Conservation (phyloP, 2,888 invertebrate genomes). For the Eupithecia exiguata region DNA sequence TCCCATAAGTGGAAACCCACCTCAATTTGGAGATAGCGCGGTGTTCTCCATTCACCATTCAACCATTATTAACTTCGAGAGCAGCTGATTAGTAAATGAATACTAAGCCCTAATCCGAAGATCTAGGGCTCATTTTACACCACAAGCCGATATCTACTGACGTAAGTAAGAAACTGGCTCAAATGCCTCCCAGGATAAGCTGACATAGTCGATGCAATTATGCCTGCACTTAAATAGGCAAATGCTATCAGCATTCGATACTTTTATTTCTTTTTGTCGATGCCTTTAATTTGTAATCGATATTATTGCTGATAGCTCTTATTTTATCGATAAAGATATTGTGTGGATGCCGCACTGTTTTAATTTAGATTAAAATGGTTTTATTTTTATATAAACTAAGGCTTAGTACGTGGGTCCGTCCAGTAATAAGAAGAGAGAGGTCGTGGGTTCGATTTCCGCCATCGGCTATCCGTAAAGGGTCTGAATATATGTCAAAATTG, state of each 20-base stretch:
- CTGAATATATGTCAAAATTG: too few relatives aligned
- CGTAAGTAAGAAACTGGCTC: conserved; percentile 48
- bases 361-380: neutral
- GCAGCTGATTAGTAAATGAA: neutral
- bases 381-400: neutral
- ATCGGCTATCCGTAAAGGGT: too few relatives aligned
- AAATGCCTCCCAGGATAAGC: conserved; percentile 63
- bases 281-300: conserved; percentile 34
- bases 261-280: conserved; percentile 54
- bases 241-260: conserved; percentile 53
- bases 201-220: conserved; percentile 56
- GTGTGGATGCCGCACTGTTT: conserved; percentile 7
- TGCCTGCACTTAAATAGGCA: conserved; percentile 56
- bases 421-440: too few relatives aligned
- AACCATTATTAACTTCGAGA: neutral
- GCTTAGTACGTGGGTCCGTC: too few relatives aligned
- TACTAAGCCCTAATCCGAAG: neutral
- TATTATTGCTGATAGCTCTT: conserved; percentile 26
- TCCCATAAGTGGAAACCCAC: neutral
- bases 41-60: conserved; percentile 1
- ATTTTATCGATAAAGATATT: conserved; percentile 19
- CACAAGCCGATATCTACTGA: conserved; percentile 8
- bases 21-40: conserved; percentile 5
- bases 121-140: conserved; percentile 20
- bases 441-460: too few relatives aligned